Evolutionary conservation across 2,888 invertebrate species (phyloP), one percentile per base, ranked within the genome.

Genomic region (Synergus japonicus): DNA sequence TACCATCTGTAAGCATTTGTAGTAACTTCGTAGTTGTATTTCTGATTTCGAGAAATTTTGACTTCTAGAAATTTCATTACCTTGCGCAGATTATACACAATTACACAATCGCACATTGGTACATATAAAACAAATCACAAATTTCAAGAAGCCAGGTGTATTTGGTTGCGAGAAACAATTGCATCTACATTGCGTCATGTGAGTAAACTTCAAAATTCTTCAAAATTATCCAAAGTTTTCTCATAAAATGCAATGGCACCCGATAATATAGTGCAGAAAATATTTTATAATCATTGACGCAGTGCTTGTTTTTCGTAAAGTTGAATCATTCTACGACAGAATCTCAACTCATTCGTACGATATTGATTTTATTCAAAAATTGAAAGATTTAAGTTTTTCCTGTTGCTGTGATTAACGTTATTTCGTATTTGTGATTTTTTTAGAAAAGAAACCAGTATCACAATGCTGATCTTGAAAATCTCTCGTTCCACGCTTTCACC

Each of bases 401-500:
- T 54, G 54, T n/a, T n/a, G 15, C 2, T 8, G n/a, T 8, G 81
- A 46, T 29, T 79, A 78, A 12, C 0, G 15, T 63, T 44, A 60
- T 22, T 69, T 54, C 78, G 46, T 18, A 69, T 82, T 54, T 37
- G 18, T 69, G 12, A 76, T 63, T 18, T 13, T 13, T 43, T 9
- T 43, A 67, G 44, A 46, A 10, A 10, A 67, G 44, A 58, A 81
- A 41, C 44, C 15, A 77, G 29, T 9, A 8, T 37, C n/a, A 60
- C 88, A 78, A 92, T 92, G 91, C 83, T 92, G 89, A 86, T 91
- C 12, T 88, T 89, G 64, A 87, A 87, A 79, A 88, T 89, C 13
- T 91, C 91, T 73, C 88, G 90, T 65, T 83, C 85, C 58, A 87
- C 89, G 63, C 83, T 88, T 65, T 85, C 89, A 60, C 90, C 91